A percentile compares a stretch with the other conserved stretches of the same genome.
phyloP scores from a whole-genome alignment of 2,888 invertebrate species.

The Didymodactylos carnosus region DNA sequence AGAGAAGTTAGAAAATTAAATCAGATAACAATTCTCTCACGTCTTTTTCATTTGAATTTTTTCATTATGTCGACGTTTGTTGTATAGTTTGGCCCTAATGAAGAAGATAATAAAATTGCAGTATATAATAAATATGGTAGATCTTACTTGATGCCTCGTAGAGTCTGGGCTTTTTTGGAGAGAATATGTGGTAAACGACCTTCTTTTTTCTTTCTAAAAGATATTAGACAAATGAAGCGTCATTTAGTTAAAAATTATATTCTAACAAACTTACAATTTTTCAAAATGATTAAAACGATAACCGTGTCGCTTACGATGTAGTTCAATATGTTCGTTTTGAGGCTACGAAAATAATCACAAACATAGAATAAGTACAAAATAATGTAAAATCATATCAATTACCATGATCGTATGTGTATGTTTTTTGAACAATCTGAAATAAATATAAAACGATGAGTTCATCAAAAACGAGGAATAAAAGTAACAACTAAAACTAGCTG shows the following conservation, averaged over 20 bases:
- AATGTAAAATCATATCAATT: too few species aligned
- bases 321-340: conserved; percentile 98
- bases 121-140: background rate
- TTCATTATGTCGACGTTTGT: conserved; percentile 83
- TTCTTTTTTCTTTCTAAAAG: conserved; percentile 56
- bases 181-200: conserved; percentile 77
- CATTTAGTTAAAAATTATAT: too few species aligned
- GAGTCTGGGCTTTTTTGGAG: conserved; percentile 67
- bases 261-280: conserved; percentile 42
- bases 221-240: background rate
- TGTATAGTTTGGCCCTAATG: conserved; percentile 68
- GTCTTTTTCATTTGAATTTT: conserved; percentile 98
- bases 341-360: too few species aligned
- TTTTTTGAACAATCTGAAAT: too few species aligned
- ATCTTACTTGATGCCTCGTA: conserved; percentile 61
- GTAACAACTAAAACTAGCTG: too few species aligned
- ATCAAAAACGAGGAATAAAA: too few species aligned
- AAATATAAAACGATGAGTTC: too few species aligned
- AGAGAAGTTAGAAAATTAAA: background rate
- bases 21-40: conserved; percentile 19
- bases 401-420: too few species aligned
- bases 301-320: conserved; percentile 85
- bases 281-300: conserved; percentile 92
- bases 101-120: background rate
- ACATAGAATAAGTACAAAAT: too few species aligned